phyloP scores from a whole-genome alignment of 1,140 invertebrate species.

The Rhyzopertha dominica region DNA sequence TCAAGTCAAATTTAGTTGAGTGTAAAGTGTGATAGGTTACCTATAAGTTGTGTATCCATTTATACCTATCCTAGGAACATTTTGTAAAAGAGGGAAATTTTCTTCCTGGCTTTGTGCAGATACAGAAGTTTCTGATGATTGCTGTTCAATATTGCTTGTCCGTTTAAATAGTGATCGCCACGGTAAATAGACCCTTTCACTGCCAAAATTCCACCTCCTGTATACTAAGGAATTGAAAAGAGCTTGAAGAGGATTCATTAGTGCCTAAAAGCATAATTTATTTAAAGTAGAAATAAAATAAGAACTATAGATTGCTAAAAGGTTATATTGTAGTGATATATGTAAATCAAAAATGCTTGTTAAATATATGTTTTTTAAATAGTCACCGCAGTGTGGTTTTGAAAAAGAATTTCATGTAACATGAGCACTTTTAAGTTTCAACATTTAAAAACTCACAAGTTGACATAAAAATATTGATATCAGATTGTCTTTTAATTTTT shows the following conservation, averaged over 20 bases:
- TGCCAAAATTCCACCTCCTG: constrained; percentile 57
- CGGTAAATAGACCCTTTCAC: constrained; percentile 38
- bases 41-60: too few species aligned
- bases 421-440: too few species aligned
- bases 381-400: too few species aligned
- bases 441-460: too few species aligned
- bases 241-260: constrained; percentile 76
- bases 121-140: constrained; percentile 7
- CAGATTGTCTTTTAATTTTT: too few species aligned
- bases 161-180: constrained; percentile 27
- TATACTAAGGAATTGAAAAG: constrained; percentile 75
- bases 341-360: background rate
- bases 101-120: constrained; percentile 23
- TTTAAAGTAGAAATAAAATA: background rate
- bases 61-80: constrained; percentile 23
- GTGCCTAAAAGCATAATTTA: constrained; percentile 54
- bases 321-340: background rate
- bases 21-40: too few species aligned
- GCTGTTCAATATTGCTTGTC: background rate
- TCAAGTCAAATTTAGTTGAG: too few species aligned
- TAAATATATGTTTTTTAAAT: background rate
- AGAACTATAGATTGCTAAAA: background rate
- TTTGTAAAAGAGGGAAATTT: constrained; percentile 31
- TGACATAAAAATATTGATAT: too few species aligned
- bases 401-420: too few species aligned